Evolutionary conservation across 2,888 invertebrate species (phyloP).

Genomic region (Eupithecia abbreviata): DNA sequence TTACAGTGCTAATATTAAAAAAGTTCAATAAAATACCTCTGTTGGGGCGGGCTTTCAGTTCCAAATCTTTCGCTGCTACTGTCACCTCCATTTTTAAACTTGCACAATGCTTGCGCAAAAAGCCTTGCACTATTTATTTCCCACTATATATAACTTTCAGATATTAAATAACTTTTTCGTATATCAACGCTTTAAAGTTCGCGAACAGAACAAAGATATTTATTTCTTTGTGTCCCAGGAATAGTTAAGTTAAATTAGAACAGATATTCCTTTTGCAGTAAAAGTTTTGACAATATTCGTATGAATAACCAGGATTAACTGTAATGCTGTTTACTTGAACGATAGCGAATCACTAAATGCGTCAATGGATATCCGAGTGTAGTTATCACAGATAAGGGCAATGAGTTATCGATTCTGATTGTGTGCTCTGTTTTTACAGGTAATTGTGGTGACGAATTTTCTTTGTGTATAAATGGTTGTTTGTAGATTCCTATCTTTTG

Average conservation of each 20-base stretch:
- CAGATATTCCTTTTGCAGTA: background rate
- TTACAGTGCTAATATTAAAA: too few relatives aligned
- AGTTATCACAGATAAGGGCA: conserved; percentile 63
- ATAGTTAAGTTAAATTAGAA: background rate
- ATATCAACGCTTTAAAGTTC: background rate
- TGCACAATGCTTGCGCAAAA: conserved; percentile 6
- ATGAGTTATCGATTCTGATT: conserved; percentile 25
- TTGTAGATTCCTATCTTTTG: background rate
- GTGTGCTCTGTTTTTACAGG: conserved; percentile 23
- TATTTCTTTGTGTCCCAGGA: background rate
- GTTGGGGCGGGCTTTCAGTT: conserved; percentile 60
- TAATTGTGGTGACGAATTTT: conserved; percentile 8
- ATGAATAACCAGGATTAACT: background rate
- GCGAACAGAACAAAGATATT: background rate
- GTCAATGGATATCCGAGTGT: conserved; percentile 72
- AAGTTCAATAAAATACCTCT: conserved; percentile 23
- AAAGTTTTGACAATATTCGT: background rate
- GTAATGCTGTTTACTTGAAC: background rate
- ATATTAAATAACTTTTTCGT: background rate
- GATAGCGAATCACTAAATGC: conserved; percentile 52
- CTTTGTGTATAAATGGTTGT: background rate
- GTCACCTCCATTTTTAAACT: conserved; percentile 51
- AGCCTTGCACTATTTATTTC: background rate
- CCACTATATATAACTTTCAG: background rate
- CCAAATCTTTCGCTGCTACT: conserved; percentile 52